Evolutionary conservation across 1,140 invertebrate genomes (phyloP).

Genomic region (Augochlora pura): DNA sequence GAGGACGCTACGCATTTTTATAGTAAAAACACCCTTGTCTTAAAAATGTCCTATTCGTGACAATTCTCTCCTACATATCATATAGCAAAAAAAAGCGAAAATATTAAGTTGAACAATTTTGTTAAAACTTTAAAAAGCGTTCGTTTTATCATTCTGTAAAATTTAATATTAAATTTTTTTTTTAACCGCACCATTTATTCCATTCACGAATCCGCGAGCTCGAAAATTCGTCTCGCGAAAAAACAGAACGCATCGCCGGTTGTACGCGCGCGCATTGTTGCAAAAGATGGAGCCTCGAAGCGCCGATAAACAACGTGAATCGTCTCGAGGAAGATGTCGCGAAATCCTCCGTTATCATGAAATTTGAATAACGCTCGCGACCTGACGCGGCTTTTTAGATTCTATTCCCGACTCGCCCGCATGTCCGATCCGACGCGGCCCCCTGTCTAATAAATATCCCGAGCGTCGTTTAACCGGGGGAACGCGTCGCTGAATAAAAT

Average conservation of each 20-base stretch:
- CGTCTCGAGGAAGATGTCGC: background rate
- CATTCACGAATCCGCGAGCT: background rate
- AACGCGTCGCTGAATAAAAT: constrained; percentile 34
- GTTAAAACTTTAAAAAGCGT: too few relatives aligned
- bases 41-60: too few relatives aligned
- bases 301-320: constrained; percentile 14
- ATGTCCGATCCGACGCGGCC: background rate
- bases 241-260: background rate
- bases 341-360: constrained; percentile 16
- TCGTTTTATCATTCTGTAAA: too few relatives aligned
- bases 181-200: background rate
- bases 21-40: too few relatives aligned
- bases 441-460: constrained; percentile 30
- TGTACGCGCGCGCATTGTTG: background rate
- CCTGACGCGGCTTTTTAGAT: background rate
- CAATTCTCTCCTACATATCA: too few relatives aligned
- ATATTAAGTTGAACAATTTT: too few relatives aligned
- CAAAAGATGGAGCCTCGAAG: constrained; percentile 11
- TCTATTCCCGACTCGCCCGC: constrained; percentile 19
- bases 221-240: background rate
- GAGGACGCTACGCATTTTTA: too few relatives aligned
- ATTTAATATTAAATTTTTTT: too few relatives aligned
- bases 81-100: too few relatives aligned
- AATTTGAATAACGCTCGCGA: constrained; percentile 14
- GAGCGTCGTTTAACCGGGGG: constrained; percentile 24